Conservation (phyloP, 2,888 invertebrate species). For the Biston stratarius region DNA sequence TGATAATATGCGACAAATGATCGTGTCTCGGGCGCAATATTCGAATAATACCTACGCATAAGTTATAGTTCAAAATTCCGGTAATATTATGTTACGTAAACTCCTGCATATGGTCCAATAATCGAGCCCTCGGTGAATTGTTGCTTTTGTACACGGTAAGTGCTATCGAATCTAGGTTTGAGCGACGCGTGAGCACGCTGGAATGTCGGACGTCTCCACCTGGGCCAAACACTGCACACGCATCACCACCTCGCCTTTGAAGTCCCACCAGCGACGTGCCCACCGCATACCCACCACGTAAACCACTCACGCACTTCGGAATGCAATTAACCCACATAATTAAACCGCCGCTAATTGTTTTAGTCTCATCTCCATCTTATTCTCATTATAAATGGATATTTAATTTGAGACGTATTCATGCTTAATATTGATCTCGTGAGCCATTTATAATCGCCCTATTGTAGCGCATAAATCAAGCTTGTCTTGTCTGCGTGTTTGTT, state of each 20-base stretch:
- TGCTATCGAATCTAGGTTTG: constrained; percentile 26
- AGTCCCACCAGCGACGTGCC: constrained; percentile 52
- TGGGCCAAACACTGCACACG: constrained; percentile 66
- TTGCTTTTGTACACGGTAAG: constrained; percentile 42
- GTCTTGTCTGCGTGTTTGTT: constrained; percentile 48
- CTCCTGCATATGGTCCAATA: too few species aligned
- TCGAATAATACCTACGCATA: too few species aligned
- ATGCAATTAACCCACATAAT: constrained; percentile 65
- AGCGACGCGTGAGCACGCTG: constrained; percentile 63
- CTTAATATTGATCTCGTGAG: constrained; percentile 39
- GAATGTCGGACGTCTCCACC: constrained; percentile 72
- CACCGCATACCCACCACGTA: constrained; percentile 44
- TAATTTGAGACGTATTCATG: constrained; percentile 32
- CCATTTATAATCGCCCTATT: constrained; percentile 46
- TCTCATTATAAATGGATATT: constrained; percentile 43
- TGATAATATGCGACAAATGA: constrained; percentile 50
- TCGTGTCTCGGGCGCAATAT: constrained; percentile 50
- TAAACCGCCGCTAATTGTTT: constrained; percentile 59
- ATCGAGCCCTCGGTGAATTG: constrained; percentile 44
- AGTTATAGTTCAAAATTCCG: too few species aligned
- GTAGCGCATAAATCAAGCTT: constrained; percentile 46
- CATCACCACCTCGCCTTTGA: constrained; percentile 67
- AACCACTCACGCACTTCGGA: constrained; percentile 54
- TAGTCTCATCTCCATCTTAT: constrained; percentile 43
- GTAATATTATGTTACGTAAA: too few species aligned